Evolutionary conservation across 2,888 invertebrate genomes (phyloP).

Genomic region (Mythimna pallens): DNA sequence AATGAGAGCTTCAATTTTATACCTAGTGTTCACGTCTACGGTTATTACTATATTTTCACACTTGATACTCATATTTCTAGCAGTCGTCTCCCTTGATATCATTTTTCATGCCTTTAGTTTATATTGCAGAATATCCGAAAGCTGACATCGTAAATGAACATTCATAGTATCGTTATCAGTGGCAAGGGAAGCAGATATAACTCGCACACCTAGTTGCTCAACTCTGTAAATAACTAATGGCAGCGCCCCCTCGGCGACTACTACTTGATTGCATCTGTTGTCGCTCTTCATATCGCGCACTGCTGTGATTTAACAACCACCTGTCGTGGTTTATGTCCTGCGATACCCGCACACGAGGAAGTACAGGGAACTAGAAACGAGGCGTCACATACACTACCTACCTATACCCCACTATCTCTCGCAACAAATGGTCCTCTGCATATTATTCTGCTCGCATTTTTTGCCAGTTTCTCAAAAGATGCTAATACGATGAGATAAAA

Average conservation of each 20-base stretch:
- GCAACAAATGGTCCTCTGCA: conserved; percentile 42
- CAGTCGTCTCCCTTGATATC: conserved; percentile 14
- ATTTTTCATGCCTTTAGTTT: conserved; percentile 46
- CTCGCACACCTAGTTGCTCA: conserved; percentile 65
- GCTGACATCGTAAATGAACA: conserved; percentile 56
- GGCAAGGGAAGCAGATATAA: conserved; percentile 61
- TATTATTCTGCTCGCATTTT: conserved; percentile 59
- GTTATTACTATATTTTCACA: conserved; percentile 24
- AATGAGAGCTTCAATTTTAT: conserved; percentile 5
- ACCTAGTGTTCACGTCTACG: neutral
- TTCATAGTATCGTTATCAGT: conserved; percentile 55
- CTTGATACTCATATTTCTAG: conserved; percentile 15
- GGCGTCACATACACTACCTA: conserved; percentile 62
- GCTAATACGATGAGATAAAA: conserved; percentile 64
- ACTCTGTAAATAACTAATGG: conserved; percentile 69
- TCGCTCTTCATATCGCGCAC: conserved; percentile 81
- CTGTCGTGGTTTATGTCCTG: conserved; percentile 82
- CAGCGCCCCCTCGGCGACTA: conserved; percentile 70
- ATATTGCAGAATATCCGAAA: conserved; percentile 50
- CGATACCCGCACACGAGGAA: conserved; percentile 81
- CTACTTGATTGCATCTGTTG: conserved; percentile 76
- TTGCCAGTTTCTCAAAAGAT: conserved; percentile 53
- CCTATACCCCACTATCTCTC: conserved; percentile 56
- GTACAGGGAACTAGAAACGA: conserved; percentile 70
- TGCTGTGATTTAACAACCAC: conserved; percentile 83